Evolutionary conservation across 2,888 invertebrate species (phyloP).

Genomic region (Pasiphila rectangulata): DNA sequence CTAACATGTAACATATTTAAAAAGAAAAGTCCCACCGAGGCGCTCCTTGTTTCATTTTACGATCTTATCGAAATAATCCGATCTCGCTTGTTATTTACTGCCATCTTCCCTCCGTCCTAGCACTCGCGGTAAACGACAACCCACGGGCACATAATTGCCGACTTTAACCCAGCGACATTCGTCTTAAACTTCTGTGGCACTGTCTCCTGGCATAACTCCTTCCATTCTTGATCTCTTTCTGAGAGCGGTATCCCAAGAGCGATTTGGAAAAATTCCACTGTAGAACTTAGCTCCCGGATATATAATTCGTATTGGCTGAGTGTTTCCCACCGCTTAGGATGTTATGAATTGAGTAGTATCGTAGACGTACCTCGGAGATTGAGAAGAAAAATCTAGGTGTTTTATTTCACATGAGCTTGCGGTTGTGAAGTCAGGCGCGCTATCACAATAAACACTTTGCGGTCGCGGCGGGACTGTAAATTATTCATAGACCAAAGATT

Average conservation of each 20-base stretch:
- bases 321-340: conserved; percentile 43
- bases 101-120: conserved; percentile 67
- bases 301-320: conserved; percentile 57
- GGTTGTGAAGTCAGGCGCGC: conserved; percentile 63
- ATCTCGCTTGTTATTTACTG: conserved; percentile 78
- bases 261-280: conserved; percentile 45
- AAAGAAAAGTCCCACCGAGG: conserved; percentile 67
- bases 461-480: conserved; percentile 57
- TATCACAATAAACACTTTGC: conserved; percentile 75
- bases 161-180: conserved; percentile 54
- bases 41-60: conserved; percentile 79
- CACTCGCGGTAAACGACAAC: conserved; percentile 51
- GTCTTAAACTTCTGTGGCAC: conserved; percentile 53
- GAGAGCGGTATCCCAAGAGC: conserved; percentile 45
- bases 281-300: conserved; percentile 47
- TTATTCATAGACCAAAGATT: conserved; percentile 68
- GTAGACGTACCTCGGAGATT: conserved; percentile 61
- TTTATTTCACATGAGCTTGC: conserved; percentile 72
- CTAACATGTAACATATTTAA: conserved; percentile 65
- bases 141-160: conserved; percentile 49
- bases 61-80: conserved; percentile 81
- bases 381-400: conserved; percentile 76
- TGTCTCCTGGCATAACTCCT: conserved; percentile 49
- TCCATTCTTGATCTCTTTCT: conserved; percentile 48
- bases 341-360: conserved; percentile 39